Conservation (phyloP, 2,113 vertebrate species). For the Corythaeola cristata region DNA sequence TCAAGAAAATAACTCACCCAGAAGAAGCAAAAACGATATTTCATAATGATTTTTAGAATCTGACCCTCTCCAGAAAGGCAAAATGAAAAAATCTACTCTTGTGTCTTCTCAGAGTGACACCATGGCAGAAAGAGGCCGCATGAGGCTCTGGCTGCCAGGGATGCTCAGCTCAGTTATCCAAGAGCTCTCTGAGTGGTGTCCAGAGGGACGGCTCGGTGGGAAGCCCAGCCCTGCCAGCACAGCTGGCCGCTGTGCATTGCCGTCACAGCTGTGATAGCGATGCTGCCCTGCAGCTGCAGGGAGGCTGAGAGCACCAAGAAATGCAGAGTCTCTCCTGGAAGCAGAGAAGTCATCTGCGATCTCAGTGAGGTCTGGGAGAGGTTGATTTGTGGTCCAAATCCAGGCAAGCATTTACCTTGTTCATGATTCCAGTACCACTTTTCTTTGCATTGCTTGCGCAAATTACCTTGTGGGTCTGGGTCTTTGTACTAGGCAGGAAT, state of each 20-base stretch:
- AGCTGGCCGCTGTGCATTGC: not conserved
- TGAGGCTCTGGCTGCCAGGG: not conserved
- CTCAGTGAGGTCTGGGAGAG: not conserved
- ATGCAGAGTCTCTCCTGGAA: not conserved
- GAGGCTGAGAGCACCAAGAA: not conserved
- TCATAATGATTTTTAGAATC: not conserved
- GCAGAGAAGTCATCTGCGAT: not conserved
- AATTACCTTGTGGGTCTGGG: not conserved
- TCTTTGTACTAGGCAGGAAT: not conserved
- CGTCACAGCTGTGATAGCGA: not conserved
- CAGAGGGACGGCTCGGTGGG: not conserved
- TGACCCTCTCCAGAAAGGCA: not conserved
- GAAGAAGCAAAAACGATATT: not conserved
- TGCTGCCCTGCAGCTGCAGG: not conserved
- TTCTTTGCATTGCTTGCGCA: not conserved
- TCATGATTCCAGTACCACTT: not conserved
- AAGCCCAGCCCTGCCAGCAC: not conserved
- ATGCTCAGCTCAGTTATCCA: not conserved
- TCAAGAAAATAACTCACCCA: not conserved
- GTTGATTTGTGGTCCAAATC: not conserved
- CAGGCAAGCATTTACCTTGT: not conserved
- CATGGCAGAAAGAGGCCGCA: rapidly evolving
- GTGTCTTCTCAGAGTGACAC: not conserved
- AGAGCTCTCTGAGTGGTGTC: not conserved
- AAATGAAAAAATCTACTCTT: not conserved